phyloP scores from a whole-genome alignment of 2,113 vertebrate species.

The Saguinus imperator region DNA sequence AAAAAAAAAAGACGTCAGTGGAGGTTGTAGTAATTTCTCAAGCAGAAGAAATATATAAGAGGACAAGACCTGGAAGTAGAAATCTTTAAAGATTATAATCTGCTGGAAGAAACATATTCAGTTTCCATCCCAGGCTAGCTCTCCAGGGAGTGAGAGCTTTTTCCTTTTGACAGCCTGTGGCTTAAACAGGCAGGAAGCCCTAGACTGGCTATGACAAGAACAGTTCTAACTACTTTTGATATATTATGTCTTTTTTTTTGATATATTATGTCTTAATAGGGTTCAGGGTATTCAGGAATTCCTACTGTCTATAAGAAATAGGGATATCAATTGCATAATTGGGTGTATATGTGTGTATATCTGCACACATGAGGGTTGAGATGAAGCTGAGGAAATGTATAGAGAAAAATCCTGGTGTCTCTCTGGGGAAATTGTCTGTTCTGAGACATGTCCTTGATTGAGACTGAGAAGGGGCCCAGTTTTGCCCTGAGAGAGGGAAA shows the following conservation, averaged over 20 bases:
- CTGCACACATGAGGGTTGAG: neutral
- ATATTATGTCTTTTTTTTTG: neutral
- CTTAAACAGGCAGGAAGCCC: neutral
- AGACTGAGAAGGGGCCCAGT: neutral
- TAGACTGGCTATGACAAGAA: neutral
- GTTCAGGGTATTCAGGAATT: neutral
- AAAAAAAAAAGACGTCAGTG: neutral
- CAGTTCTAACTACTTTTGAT: too few species aligned
- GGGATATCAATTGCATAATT: rapidly evolving
- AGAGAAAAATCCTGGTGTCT: neutral
- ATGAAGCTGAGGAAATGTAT: neutral
- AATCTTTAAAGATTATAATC: neutral
- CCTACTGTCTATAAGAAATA: rapidly evolving
- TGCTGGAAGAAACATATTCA: neutral
- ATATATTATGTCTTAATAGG: neutral
- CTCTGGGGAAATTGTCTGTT: neutral
- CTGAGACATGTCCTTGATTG: neutral
- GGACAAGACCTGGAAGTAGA: neutral
- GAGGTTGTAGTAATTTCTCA: neutral
- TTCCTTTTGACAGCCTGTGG: neutral
- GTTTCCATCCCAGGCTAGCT: neutral
- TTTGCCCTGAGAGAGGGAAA: neutral
- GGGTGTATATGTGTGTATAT: neutral
- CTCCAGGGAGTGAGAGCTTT: neutral
- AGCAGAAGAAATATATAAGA: neutral